These are phyloP conservation scores for Pogona vitticeps DNA, from an alignment of 2,113 vertebrate species.

Conservation along the genomic window DNA sequence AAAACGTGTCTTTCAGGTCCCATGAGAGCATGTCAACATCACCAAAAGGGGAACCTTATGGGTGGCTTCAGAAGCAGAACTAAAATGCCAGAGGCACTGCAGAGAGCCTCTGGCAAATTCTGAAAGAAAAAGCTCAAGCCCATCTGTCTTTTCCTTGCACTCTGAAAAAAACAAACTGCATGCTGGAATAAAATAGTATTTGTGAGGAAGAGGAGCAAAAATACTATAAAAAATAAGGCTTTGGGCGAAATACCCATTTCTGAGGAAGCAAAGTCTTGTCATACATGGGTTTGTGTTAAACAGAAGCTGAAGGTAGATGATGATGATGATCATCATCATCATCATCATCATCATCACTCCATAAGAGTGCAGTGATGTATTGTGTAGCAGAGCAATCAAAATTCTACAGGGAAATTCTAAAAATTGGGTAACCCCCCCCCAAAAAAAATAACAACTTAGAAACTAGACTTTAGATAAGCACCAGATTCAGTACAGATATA, in stretches of 20 bases:
- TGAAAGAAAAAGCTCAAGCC: conserved; percentile 30
- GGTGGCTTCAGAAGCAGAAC: conserved; percentile 61
- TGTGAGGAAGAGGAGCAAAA: conserved; percentile 11
- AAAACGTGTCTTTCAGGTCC: conserved; percentile 38
- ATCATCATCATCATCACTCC: no score
- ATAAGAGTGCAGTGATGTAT: no score
- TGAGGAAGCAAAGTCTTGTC: conserved; percentile 18
- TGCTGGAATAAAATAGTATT: conserved; percentile 21
- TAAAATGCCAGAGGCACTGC: conserved; percentile 38
- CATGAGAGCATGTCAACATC: conserved; percentile 44
- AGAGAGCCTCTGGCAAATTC: conserved; percentile 23
- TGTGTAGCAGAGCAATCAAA: no score
- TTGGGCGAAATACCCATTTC: not conserved
- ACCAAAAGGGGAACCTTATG: conserved; percentile 37
- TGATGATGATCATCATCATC: no score
- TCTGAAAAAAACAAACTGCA: not conserved
- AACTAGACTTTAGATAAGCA: no score
- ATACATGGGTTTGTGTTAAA: not conserved
- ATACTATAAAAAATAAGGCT: conserved; percentile 28
- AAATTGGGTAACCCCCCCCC: no score
- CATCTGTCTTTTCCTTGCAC: conserved; percentile 13
- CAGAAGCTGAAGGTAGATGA: not conserved
- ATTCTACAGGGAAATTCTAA: no score
- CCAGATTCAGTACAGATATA: no score
- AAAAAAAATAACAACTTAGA: no score